Base-by-base conservation (phyloP, 2,888 invertebrate species). In the Stramonita haemastoma region DNA sequence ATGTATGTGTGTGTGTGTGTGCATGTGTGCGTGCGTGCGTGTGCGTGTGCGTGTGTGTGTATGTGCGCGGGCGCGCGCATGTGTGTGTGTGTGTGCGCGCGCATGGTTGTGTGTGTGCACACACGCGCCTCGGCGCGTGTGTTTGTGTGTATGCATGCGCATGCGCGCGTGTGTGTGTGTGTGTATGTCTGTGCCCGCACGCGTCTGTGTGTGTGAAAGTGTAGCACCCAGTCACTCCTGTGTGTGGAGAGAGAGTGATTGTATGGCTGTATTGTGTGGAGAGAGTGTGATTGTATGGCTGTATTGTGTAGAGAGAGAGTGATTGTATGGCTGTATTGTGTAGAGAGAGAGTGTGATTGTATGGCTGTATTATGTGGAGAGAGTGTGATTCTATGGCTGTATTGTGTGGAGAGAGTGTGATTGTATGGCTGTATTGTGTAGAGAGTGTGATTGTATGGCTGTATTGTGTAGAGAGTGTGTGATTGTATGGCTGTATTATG, bases 1-100 rank as follows among this genome's bases (percentile, higher is more conserved):
- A 29, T 83, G 83, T 83, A 32, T 83, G 83, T 83, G 32, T 83
- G 83, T 83, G 83, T 83, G 17, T 83, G 32, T 83, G 83, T 83
- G 46, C 32, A 32, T 83, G 17, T 83, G 19, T 32, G 83, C 29
- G 22, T 83, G 83, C 19, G 73, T 73, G 73, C 22, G 73, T 73
- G 73, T 73, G 73, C 22, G 73, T 73, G 73, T 73, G 73, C 22
- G 73, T 22, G 73, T 73, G 73, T 73, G 73, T 73, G 73, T 73
- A 26, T 22, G 73, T 22, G 73, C n/a, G 73, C n/a, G 73, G 5
- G 73, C n/a, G 73, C 22, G 73, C n/a, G 73, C n/a, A 26, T 22
- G 73, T 73, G 73, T 73, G 73, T 73, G 73, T 73, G 73, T 73
- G 22, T 73, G 73, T 73, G 73, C 5, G 73, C 22, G 73, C 5